Base-by-base conservation (phyloP, 2,888 invertebrate genomes). In the Polyploca ridens region DNA sequence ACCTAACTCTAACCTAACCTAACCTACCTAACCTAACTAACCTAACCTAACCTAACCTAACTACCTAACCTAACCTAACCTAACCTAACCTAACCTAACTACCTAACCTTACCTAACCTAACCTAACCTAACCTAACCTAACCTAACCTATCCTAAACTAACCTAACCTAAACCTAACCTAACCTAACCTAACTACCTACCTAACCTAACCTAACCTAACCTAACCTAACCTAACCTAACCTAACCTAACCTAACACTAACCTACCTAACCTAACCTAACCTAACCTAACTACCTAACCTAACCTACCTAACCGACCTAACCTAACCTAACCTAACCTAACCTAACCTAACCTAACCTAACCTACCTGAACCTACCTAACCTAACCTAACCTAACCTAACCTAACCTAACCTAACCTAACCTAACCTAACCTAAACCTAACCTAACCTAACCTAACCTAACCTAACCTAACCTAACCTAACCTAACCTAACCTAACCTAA, bases 261-360 rank as follows among this genome's bases (percentile, higher is more conserved):
- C 65, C 63, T 63, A 65, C 65, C 65, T 65, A 65, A 65, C 65
- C 65, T 65, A 65, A 65, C 65, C 65, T 65, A 65, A 66, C 66
- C 66, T 66, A 66, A 66, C 66, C 66, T 66, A 66, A 66, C 66
- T 63, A 66, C 66, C 63, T 66, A 66, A 66, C 66, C 63, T 66
- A 66, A 66, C 66, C 66, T 54, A 61, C 41, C 41, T 41, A 41
- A 41, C 41, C 10, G 8, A 41, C 41, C 41, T 41, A 41, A 41
- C 41, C 41, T 41, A 41, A 41, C 41, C 41, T 41, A 41, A 41
- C 41, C 41, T 41, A 41, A 41, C 41, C 41, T 41, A 41, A 41
- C 41, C 41, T 41, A 41, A 41, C 41, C 41, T 41, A 41, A 41
- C 41, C 41, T 41, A 41, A 41, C 41, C 41, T 41, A 41, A 41